Conservation (phyloP, 2,888 invertebrate species). For the Trisateles emortualis region DNA sequence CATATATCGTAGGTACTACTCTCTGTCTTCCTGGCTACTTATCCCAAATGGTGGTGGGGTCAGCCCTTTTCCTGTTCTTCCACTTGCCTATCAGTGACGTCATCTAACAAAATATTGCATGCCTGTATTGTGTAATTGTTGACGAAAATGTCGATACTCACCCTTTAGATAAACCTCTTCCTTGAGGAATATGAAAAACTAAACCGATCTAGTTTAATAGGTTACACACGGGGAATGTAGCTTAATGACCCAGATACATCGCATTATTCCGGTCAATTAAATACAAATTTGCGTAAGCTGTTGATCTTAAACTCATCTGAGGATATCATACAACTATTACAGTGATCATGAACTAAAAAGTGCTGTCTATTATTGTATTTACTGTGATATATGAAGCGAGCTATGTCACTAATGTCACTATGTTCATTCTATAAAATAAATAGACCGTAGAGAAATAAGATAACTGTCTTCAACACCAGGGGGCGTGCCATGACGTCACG, state of each 20-base stretch:
- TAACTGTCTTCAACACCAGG: background rate
- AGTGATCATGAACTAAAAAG: background rate
- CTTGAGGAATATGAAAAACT: background rate
- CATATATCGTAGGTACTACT: too few species aligned
- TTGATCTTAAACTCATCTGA: slow-evolving; percentile 1
- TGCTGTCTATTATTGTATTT: background rate
- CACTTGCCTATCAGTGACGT: too few species aligned
- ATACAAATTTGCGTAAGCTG: background rate
- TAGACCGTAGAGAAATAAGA: background rate
- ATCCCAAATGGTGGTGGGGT: too few species aligned
- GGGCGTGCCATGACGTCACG: too few species aligned
- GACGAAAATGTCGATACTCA: too few species aligned
- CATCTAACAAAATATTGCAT: too few species aligned
- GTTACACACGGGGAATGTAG: background rate
- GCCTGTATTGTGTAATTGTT: too few species aligned
- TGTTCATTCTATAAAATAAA: background rate
- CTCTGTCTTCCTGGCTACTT: too few species aligned
- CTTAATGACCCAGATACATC: background rate
- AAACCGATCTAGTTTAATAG: too few species aligned
- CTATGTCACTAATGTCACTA: background rate
- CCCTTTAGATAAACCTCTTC: too few species aligned
- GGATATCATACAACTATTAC: slow-evolving; percentile 4
- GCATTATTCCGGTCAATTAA: slow-evolving; percentile 2
- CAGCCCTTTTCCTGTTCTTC: too few species aligned
- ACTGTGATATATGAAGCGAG: slow-evolving; percentile 1